Evolutionary conservation across 2,797 vertebrate species (phyloP).

Genomic region (Caiman crocodilus): DNA sequence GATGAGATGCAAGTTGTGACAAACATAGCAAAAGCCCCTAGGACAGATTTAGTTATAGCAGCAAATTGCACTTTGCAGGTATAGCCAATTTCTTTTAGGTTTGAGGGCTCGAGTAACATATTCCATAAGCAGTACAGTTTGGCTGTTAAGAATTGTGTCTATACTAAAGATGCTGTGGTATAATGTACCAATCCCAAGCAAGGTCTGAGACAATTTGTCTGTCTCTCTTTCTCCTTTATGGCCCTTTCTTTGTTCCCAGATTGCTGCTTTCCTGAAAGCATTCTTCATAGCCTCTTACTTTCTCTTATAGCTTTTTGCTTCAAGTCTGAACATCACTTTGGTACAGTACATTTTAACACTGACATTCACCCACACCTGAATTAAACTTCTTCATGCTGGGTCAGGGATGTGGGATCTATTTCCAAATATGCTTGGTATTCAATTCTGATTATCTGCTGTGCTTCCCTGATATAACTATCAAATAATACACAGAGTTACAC

Average conservation of each 20-base stretch:
- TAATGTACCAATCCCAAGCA: neutral
- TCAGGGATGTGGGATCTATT: neutral
- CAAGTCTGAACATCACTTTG: neutral
- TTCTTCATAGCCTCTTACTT: neutral
- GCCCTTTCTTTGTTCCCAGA: neutral
- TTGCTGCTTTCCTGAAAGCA: neutral
- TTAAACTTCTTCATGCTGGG: neutral
- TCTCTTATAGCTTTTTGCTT: neutral
- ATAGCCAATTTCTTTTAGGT: neutral
- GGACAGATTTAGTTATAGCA: neutral
- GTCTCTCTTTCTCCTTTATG: neutral
- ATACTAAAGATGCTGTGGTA: neutral
- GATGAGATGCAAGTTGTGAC: neutral
- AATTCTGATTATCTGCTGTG: neutral
- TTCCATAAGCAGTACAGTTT: neutral
- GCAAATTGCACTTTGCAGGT: neutral
- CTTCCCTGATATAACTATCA: neutral
- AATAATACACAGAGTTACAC: neutral
- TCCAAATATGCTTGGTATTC: neutral
- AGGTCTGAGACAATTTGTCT: neutral
- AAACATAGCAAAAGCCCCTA: neutral
- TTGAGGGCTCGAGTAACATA: neutral
- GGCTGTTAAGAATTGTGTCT: neutral
- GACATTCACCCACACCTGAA: accelerated
- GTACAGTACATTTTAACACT: neutral